phyloP scores from a whole-genome alignment of 2,888 invertebrate genomes.

The Strigamia maritima region DNA sequence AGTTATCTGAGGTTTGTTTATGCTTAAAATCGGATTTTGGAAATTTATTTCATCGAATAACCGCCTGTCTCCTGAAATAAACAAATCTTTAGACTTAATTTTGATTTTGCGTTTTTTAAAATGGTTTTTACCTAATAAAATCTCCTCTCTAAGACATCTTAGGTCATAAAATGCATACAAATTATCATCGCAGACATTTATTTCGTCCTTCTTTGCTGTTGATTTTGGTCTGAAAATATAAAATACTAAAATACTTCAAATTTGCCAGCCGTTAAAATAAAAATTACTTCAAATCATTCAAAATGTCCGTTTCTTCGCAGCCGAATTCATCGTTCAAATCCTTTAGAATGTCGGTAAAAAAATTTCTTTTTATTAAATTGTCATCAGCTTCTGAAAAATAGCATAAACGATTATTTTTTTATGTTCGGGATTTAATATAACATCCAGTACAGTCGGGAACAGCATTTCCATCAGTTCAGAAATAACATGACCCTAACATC shows the following conservation, averaged over 20 bases:
- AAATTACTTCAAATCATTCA: neutral
- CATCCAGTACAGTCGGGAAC: no score
- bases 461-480: no score
- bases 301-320: neutral
- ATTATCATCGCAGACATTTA: neutral
- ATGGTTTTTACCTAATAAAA: neutral
- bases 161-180: neutral
- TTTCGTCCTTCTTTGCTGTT: neutral
- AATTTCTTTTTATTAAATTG: no score
- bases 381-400: neutral
- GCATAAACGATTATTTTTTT: no score
- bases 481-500: no score
- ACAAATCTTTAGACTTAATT: neutral
- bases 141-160: neutral
- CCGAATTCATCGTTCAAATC: neutral
- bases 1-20: neutral
- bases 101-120: neutral
- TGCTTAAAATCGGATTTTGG: neutral
- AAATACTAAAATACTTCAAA: neutral
- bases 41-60: neutral
- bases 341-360: neutral
- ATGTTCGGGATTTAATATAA: no score
- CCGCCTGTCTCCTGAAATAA: neutral
- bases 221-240: neutral
- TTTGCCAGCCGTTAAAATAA: neutral